Evolutionary conservation across 2,113 vertebrate genomes (phyloP), one percentile per base, ranked within the genome.

Genomic region (Melospiza melodia): DNA sequence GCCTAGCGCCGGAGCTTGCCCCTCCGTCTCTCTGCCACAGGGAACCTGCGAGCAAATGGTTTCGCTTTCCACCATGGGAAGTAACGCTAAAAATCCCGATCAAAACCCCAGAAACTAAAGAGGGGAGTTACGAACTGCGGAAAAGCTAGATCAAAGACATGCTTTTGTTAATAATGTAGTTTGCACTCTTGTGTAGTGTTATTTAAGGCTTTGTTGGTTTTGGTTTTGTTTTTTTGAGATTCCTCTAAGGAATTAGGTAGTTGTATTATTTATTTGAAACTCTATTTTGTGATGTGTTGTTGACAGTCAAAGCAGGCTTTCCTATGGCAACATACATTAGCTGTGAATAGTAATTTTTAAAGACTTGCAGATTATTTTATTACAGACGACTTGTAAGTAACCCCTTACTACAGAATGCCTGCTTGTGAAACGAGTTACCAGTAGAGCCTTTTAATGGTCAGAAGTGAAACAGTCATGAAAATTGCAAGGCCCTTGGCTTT

Each of bases 1-100:
- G 25, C 28, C 22, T 0, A 4, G 55, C 3, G 5, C 24, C 19
- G 8, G 7, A 5, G 23, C 33, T 24, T 7, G 21, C 8, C 4
- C 11, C 35, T 28, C 3, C 13, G 28, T 30, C 7, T 11, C 18
- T 16, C 8, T 39, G 61, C 5, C 1, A 2, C 28, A 3, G 11
- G 2, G 7, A 68, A 11, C 35, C 51, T 33, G 41, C 27, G 4
- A 27, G 28, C 23, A 4, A 9, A 4, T 13, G 11, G 10, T 48
- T 77, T 84, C 14, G 4, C 11, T n/a, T 13, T 3, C 1, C 17
- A 5, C 6, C 0, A 0, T 44, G 46, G 33, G 33, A 14, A 51
- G 52, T 52, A 22, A 19, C 1, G 15, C 67, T 37, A 30, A 46
- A 73, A n/a, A 23, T 0, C 5, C 5, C 6, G 11, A 17, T 4